These are phyloP conservation scores for Ibycter americanus DNA, from an alignment of 2,797 vertebrate genomes.

Conservation along the genomic window DNA sequence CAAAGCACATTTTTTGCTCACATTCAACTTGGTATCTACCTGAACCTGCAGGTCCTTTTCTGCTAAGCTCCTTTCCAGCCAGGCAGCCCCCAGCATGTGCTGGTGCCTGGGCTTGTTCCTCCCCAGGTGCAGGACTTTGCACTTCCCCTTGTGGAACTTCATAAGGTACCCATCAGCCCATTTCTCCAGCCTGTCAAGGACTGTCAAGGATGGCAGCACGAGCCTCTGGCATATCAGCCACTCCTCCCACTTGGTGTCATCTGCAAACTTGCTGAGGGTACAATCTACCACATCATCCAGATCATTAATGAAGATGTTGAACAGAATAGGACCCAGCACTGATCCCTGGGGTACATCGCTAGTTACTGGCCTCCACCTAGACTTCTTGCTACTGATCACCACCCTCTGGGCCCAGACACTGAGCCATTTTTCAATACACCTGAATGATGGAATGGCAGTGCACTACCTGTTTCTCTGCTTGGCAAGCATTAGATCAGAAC, in stretches of 20 bases:
- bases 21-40: not conserved
- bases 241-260: not conserved
- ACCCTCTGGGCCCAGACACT: not conserved
- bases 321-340: not conserved
- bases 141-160: not conserved
- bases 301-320: not conserved
- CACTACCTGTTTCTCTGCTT: not conserved
- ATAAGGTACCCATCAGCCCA: not conserved
- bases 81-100: not conserved
- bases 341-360: not conserved
- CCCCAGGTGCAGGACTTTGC: not conserved
- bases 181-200: not conserved
- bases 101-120: not conserved
- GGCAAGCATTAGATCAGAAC: not conserved
- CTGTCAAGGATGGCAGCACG: too few relatives aligned
- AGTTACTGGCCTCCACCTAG: not conserved
- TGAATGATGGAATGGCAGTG: not conserved
- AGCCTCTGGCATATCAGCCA: fast-evolving
- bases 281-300: not conserved
- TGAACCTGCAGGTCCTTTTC: not conserved
- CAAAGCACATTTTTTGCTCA: not conserved
- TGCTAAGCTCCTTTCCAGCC: not conserved
- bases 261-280: not conserved
- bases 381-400: not conserved
- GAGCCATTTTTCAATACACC: not conserved